Percentiles rank a stretch among this genome's conserved stretches.
phyloP scores from a whole-genome alignment of 2,888 invertebrate species.

The Disparrhopalites patrizii region DNA sequence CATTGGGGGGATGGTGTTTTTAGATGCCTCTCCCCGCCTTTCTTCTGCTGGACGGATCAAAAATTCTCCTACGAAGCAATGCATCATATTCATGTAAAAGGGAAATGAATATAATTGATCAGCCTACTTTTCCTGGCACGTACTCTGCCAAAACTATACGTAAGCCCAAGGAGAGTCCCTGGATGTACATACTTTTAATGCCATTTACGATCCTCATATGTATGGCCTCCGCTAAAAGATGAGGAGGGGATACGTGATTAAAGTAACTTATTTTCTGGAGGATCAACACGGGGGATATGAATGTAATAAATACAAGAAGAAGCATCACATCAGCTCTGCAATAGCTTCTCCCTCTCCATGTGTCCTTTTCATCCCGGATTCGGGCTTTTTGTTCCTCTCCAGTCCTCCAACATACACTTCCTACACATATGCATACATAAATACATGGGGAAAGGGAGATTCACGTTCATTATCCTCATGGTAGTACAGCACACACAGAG shows the following conservation, averaged over 20 bases:
- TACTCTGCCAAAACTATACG: too few relatives aligned
- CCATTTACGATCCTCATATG: too few relatives aligned
- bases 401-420: too few relatives aligned
- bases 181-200: too few relatives aligned
- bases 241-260: conserved; percentile 10
- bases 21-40: too few relatives aligned
- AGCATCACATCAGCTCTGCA: conserved; percentile 3
- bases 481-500: background rate
- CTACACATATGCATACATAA: too few relatives aligned
- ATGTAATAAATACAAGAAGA: conserved; percentile 1
- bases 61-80: background rate
- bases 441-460: background rate
- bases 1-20: too few relatives aligned
- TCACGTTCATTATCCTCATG: background rate
- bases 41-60: conserved; percentile 4
- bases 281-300: conserved; percentile 1
- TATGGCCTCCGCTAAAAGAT: too few relatives aligned
- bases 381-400: too few relatives aligned
- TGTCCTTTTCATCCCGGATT: conserved; percentile 11
- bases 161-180: too few relatives aligned
- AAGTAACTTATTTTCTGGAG: conserved; percentile 11
- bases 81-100: conserved; percentile 2
- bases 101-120: background rate
- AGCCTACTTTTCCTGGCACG: conserved; percentile 5
- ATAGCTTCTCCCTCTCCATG: conserved; percentile 2